A percentile compares a stretch with the other conserved stretches of the same genome.
These are phyloP conservation scores for Thinocorus orbignyianus DNA, from an alignment of 2,113 vertebrate genomes.

Conservation along the genomic window DNA sequence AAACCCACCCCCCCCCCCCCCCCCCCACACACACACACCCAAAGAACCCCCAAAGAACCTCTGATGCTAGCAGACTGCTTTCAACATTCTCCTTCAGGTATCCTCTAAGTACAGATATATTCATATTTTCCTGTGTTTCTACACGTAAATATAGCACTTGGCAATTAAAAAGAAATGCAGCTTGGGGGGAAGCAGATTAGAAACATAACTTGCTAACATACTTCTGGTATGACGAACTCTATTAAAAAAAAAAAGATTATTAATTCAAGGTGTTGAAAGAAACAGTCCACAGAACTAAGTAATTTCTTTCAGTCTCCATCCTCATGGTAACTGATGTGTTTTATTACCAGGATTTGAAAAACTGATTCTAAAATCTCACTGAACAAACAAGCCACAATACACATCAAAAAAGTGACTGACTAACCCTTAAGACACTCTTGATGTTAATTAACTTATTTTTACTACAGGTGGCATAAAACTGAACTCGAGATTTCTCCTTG, in stretches of 20 bases:
- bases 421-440: not conserved
- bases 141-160: not conserved
- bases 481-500: not conserved
- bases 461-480: not conserved
- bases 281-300: not conserved
- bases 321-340: not conserved
- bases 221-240: not conserved
- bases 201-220: not conserved
- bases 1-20: no score
- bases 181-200: not conserved
- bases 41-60: no score
- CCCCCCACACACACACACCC: not conserved
- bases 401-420: not conserved
- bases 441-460: not conserved
- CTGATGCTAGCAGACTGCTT: not conserved
- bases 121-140: not conserved
- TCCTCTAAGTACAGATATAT: not conserved
- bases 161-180: slow-evolving; percentile 2
- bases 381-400: not conserved
- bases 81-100: not conserved
- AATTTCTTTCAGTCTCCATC: not conserved
- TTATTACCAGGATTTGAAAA: not conserved
- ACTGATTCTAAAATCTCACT: not conserved
- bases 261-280: slow-evolving; percentile 44
- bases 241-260: not conserved